These are phyloP conservation scores for Lichenostomus cassidix DNA, from an alignment of 2,113 vertebrate genomes.

Conservation along the genomic window DNA sequence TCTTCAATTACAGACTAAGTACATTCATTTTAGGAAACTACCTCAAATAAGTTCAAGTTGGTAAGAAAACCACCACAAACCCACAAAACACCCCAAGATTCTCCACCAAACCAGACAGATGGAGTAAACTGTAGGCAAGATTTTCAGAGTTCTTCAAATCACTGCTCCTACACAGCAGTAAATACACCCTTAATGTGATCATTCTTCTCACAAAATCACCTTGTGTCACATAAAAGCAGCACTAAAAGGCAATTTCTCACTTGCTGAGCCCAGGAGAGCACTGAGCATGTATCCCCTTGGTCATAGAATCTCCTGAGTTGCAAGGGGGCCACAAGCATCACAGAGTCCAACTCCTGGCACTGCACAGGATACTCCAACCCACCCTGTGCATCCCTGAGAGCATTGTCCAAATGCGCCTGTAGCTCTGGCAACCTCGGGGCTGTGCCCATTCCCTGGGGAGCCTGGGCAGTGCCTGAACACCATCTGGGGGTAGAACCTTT, in stretches of 20 bases:
- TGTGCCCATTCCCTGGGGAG: neutral
- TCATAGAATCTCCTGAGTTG: neutral
- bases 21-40: neutral
- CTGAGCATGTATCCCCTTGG: fast-evolving
- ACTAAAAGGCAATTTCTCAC: neutral
- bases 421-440: neutral
- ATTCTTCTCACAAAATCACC: neutral
- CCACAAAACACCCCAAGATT: neutral
- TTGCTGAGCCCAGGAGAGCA: neutral
- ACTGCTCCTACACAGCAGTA: neutral
- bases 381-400: neutral
- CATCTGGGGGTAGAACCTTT: neutral
- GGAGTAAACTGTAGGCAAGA: neutral
- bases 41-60: neutral
- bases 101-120: neutral
- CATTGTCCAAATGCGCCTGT: fast-evolving
- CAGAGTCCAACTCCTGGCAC: neutral
- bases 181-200: neutral
- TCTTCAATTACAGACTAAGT: neutral
- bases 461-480: neutral
- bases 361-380: neutral
- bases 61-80: neutral
- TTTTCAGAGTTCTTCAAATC: neutral
- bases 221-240: fast-evolving
- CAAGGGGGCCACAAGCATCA: neutral